These are phyloP conservation scores for Thamnophis sirtalis DNA, from an alignment of 2,113 vertebrate genomes.

Conservation along the genomic window DNA sequence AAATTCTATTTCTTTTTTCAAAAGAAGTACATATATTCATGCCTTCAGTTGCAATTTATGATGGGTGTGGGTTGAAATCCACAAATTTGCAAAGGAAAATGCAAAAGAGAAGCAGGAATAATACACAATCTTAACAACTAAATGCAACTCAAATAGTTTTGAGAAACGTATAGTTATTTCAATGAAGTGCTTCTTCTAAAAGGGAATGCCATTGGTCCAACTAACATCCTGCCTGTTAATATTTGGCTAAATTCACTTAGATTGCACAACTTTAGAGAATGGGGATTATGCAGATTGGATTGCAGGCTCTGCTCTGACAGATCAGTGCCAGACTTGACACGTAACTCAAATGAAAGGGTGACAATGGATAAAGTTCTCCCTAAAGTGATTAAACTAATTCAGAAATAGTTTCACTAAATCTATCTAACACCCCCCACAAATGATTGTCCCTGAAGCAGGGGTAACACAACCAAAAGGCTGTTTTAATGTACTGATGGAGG, in stretches of 20 bases:
- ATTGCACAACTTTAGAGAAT: background rate
- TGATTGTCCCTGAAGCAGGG: background rate
- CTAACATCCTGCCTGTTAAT: background rate
- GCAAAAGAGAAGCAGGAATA: background rate
- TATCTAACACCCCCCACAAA: background rate
- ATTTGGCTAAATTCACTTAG: background rate
- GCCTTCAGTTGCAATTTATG: conserved; percentile 1
- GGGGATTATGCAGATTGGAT: background rate
- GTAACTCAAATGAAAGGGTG: background rate
- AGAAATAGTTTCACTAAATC: background rate
- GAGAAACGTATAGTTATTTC: background rate
- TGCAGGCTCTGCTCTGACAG: background rate
- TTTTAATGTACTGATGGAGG: background rate
- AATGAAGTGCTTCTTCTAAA: background rate
- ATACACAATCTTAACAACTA: background rate
- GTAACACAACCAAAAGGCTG: background rate
- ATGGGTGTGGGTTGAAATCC: background rate
- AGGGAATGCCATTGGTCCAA: background rate
- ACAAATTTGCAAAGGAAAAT: background rate
- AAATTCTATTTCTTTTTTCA: background rate
- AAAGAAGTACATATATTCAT: background rate
- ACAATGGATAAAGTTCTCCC: background rate
- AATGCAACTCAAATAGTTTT: background rate
- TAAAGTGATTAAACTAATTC: background rate
- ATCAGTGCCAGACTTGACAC: background rate